Evolutionary conservation across 2,797 vertebrate species (phyloP).

Genomic region (Scolopax bukidnonensis): DNA sequence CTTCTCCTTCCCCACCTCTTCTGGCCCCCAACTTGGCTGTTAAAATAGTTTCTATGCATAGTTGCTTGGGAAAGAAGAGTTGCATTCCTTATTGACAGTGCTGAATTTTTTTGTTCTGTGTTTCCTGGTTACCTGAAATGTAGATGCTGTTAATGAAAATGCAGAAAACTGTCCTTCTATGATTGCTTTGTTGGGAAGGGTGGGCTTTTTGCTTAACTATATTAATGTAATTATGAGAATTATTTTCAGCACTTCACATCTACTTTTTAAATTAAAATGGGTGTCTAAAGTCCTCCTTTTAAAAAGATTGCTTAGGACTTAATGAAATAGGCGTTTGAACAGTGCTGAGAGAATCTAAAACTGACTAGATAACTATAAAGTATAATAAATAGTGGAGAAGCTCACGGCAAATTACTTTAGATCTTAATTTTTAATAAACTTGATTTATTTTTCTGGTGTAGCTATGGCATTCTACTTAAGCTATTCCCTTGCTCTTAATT

Average conservation of each 20-base stretch:
- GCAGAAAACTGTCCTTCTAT: fast-evolving
- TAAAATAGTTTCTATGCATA: fast-evolving
- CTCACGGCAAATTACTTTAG: background rate
- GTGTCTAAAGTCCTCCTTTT: fast-evolving
- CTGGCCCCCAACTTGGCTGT: fast-evolving
- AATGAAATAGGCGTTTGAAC: fast-evolving
- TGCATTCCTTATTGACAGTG: background rate
- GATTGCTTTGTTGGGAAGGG: background rate
- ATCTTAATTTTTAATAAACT: background rate
- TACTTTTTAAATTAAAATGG: background rate
- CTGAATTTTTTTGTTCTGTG: background rate
- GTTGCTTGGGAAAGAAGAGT: background rate
- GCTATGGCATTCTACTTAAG: background rate
- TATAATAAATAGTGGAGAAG: background rate
- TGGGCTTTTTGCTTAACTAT: background rate
- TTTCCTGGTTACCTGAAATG: background rate
- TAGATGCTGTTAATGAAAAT: fast-evolving
- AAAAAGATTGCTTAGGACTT: background rate
- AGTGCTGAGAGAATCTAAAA: background rate
- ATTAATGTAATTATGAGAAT: background rate
- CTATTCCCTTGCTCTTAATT: background rate
- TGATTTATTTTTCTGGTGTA: background rate
- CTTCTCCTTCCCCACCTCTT: background rate
- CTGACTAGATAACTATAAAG: background rate
- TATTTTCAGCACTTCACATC: background rate